Evolutionary conservation across 1,140 invertebrate genomes (phyloP), one percentile per base, ranked within the genome.

Genomic region (Steinernema feltiae): DNA sequence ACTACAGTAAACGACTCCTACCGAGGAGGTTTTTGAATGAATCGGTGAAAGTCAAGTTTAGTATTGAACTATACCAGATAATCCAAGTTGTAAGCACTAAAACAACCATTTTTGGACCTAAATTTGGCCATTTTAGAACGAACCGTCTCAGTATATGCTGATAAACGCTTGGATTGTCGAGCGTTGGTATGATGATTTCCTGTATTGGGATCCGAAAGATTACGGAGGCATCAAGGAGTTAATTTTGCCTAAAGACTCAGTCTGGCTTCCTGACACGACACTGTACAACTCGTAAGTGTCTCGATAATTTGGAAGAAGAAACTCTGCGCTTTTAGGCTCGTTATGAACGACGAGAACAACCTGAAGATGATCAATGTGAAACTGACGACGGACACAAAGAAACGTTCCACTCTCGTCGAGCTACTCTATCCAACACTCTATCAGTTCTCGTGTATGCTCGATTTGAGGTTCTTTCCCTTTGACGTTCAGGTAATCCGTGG

Each of bases 261-360:
- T 78, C 35, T 81, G 79, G 80, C 32, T 78, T 18, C 80, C 79
- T 18, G 81, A 82, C 78, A 81, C 81, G 3, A 82, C 81, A 17
- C 73, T 82, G 17, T 82, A 82, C 79, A 82, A 82, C 71, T 78
- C 75, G 32, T 79, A 35, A 35, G 73, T 75, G 2, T 71, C 30
- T 32, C n/a, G n/a, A 27, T 32, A 31, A 71, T 32, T 71, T 32
- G 7, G 3, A 17, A 12, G 24, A 78, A 46, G 30, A 70, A 24
- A 31, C 27, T 24, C 73, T 18, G 0, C 41, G 30, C 30, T 18
- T 30, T 32, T 32, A 79, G 71, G 24, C 73, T 85, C 70, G 83
- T 86, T 1, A 86, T 85, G 84, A 86, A 85, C 71, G 84, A 86
- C 71, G 84, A 86, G 63, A 84, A 85, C 71, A 85, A 82, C n/a